Conservation (phyloP, 2,797 vertebrate genomes). For the Gymnocypris eckloni region DNA sequence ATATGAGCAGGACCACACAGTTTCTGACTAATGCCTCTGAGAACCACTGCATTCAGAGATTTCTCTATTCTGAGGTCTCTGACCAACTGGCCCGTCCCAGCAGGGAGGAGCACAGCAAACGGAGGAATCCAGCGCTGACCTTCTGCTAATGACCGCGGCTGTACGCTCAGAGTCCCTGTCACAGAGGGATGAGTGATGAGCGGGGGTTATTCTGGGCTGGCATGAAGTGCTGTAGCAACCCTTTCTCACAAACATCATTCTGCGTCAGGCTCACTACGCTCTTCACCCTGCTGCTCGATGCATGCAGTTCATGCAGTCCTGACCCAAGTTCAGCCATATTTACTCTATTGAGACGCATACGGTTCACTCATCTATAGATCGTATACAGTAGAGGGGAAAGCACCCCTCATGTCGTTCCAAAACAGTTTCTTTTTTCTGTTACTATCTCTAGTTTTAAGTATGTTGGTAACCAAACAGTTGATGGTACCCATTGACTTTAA, state of each 20-base stretch:
- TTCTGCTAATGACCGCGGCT: conserved; percentile 5
- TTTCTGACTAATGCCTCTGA: conserved; percentile 44
- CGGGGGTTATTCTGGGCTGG: conserved; percentile 6
- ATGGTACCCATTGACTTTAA: background rate
- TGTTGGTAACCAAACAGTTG: background rate
- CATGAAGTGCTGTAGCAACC: conserved; percentile 28
- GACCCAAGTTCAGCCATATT: background rate
- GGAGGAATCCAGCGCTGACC: background rate
- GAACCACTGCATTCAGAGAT: conserved; percentile 27
- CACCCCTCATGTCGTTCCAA: no score
- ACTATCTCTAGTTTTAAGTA: no score
- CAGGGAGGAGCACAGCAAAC: conserved; percentile 13
- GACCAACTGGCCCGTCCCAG: conserved; percentile 30
- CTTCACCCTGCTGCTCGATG: background rate
- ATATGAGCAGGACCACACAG: conserved; percentile 55
- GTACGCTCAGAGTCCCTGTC: background rate
- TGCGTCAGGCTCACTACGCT: background rate
- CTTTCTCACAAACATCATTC: conserved; percentile 4
- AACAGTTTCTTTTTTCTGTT: no score
- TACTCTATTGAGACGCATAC: no score
- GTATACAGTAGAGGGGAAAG: no score
- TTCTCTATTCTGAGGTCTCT: conserved; percentile 18
- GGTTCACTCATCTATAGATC: no score
- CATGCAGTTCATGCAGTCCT: background rate
- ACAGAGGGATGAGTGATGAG: background rate